phyloP scores from a whole-genome alignment of 1,140 invertebrate species.

The Cecropterus lyciades region DNA sequence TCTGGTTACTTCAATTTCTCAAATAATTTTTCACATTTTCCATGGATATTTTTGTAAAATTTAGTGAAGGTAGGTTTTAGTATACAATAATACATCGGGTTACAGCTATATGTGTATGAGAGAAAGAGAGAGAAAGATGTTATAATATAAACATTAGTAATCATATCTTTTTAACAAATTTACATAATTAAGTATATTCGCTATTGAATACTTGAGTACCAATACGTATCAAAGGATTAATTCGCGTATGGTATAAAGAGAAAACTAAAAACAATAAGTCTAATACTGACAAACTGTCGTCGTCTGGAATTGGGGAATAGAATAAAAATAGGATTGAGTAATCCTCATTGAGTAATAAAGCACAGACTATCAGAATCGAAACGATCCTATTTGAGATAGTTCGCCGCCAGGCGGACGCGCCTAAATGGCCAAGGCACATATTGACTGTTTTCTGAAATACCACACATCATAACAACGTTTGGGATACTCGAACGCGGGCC shows the following conservation, averaged over 20 bases:
- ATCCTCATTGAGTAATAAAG: not conserved
- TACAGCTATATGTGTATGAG: too few species aligned
- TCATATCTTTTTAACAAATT: too few species aligned
- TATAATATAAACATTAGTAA: too few species aligned
- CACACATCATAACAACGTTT: not conserved
- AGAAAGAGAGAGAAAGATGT: too few species aligned
- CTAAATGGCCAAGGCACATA: not conserved
- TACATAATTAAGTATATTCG: too few species aligned
- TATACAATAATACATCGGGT: too few species aligned
- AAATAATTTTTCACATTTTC: too few species aligned
- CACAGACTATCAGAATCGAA: not conserved
- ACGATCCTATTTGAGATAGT: not conserved
- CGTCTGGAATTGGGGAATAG: not conserved
- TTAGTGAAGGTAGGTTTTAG: too few species aligned
- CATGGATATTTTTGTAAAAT: too few species aligned
- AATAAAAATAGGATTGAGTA: not conserved
- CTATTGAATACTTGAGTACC: too few species aligned
- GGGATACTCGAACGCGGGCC: not conserved
- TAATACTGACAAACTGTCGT: not conserved
- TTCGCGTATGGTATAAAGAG: not conserved
- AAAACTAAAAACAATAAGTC: not conserved
- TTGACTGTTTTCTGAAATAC: not conserved
- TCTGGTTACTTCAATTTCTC: too few species aligned
- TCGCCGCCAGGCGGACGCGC: not conserved
- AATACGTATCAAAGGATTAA: too few species aligned